Evolutionary conservation across 2,113 vertebrate species (phyloP).

Genomic region (Cephalophus harveyi): DNA sequence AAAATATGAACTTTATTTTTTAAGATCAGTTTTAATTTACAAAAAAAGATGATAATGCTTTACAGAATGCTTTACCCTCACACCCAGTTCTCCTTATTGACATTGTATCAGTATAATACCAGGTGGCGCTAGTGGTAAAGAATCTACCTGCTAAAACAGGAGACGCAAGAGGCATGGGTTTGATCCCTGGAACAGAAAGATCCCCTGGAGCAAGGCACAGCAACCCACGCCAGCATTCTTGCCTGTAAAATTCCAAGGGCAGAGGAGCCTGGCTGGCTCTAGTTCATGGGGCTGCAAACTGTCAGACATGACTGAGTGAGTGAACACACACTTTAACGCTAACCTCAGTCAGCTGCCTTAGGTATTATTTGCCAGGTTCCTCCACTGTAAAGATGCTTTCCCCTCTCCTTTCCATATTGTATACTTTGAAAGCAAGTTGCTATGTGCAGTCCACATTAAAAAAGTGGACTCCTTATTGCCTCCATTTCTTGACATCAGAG

Average conservation of each 20-base stretch:
- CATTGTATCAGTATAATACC: neutral
- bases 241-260: neutral
- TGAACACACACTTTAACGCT: neutral
- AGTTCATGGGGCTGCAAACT: neutral
- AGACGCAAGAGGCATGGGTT: neutral
- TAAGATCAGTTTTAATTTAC: neutral
- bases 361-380: neutral
- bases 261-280: neutral
- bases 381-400: neutral
- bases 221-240: neutral
- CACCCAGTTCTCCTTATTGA: neutral
- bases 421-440: neutral
- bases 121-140: neutral
- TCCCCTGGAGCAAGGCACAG: neutral
- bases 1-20: neutral
- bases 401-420: neutral
- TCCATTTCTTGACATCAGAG: neutral
- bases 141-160: neutral
- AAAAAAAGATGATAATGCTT: neutral
- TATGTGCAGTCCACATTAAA: neutral
- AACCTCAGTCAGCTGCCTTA: neutral
- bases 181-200: neutral
- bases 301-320: neutral
- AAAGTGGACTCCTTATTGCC: neutral
- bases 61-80: neutral